Percentiles rank a stretch among this genome's conserved stretches.
Conservation (phyloP, 2,797 vertebrate species). For the Etheostoma nigrum region DNA sequence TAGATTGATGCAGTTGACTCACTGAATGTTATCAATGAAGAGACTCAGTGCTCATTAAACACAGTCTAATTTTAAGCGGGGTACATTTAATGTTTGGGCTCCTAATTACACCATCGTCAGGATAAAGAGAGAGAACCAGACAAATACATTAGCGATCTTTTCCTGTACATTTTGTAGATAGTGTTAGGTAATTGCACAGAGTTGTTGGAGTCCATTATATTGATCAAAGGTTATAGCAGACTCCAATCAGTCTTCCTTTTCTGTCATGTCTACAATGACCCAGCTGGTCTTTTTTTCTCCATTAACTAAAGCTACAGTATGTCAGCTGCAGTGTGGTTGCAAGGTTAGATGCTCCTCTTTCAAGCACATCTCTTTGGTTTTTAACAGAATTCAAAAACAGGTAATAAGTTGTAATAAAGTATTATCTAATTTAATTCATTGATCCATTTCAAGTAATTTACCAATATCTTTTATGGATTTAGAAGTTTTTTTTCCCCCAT, state of each 20-base stretch:
- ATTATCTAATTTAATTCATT: not conserved
- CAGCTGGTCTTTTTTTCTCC: constrained; percentile 61
- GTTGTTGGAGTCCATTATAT: constrained; percentile 66
- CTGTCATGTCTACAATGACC: constrained; percentile 37
- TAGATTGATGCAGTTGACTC: constrained; percentile 52
- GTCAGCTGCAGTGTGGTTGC: constrained; percentile 30
- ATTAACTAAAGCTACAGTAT: constrained; percentile 60
- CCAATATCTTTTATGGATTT: constrained; percentile 6
- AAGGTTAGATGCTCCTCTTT: constrained; percentile 32
- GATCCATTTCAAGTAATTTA: constrained; percentile 36
- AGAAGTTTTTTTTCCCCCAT: not conserved
- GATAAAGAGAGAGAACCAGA: constrained; percentile 16
- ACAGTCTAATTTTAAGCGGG: constrained; percentile 31
- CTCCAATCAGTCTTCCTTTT: constrained; percentile 50
- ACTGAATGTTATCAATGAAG: constrained; percentile 35
- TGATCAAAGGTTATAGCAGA: constrained; percentile 63
- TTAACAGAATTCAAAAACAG: constrained; percentile 46
- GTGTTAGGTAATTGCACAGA: constrained; percentile 37
- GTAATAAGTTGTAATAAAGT: constrained; percentile 18
- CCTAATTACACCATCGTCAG: constrained; percentile 38
- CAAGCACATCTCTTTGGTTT: constrained; percentile 22
- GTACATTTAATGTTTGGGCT: constrained; percentile 34
- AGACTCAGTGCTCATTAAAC: constrained; percentile 41
- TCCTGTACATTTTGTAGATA: constrained; percentile 15
- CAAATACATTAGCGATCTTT: constrained; percentile 29